phyloP scores from a whole-genome alignment of 2,888 invertebrate species.

The Trisateles emortualis region DNA sequence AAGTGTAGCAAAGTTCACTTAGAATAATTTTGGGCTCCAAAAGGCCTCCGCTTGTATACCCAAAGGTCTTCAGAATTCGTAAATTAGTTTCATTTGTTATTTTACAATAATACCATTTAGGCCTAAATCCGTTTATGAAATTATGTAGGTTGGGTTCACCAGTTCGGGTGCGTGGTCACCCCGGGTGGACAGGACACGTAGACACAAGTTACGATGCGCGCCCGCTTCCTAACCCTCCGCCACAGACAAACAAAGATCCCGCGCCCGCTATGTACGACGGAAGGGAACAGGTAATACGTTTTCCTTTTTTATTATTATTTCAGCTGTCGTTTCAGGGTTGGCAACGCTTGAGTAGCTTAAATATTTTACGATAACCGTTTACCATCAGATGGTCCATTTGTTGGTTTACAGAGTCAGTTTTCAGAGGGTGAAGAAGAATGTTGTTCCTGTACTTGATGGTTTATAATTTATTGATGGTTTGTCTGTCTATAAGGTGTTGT shows the following conservation, averaged over 20 bases:
- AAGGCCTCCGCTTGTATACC: too few relatives aligned
- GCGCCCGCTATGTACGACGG: slow-evolving; percentile 94
- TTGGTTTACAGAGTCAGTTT: too few relatives aligned
- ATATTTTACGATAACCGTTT: too few relatives aligned
- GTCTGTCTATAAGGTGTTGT: slow-evolving; percentile 87
- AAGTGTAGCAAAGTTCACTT: too few relatives aligned
- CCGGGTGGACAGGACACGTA: slow-evolving; percentile 97
- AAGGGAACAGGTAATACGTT: slow-evolving; percentile 86
- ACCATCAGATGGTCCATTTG: too few relatives aligned
- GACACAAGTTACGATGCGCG: slow-evolving; percentile 93
- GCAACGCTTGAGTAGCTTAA: too few relatives aligned
- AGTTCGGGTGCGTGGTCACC: slow-evolving; percentile 94
- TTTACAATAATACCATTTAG: too few relatives aligned
- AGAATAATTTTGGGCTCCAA: too few relatives aligned
- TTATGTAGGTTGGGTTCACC: slow-evolving; percentile 93
- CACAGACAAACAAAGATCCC: slow-evolving; percentile 64
- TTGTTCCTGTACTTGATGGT: too few relatives aligned
- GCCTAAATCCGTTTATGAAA: background rate
- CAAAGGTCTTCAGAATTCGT: too few relatives aligned
- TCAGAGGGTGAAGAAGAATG: too few relatives aligned
- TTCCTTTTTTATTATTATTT: background rate
- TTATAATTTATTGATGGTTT: background rate
- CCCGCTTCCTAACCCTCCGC: slow-evolving; percentile 25
- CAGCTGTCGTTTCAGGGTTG: background rate
- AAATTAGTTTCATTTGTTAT: background rate